These are phyloP conservation scores for Brienomyrus brachyistius DNA, from an alignment of 2,113 vertebrate species.

Conservation along the genomic window DNA sequence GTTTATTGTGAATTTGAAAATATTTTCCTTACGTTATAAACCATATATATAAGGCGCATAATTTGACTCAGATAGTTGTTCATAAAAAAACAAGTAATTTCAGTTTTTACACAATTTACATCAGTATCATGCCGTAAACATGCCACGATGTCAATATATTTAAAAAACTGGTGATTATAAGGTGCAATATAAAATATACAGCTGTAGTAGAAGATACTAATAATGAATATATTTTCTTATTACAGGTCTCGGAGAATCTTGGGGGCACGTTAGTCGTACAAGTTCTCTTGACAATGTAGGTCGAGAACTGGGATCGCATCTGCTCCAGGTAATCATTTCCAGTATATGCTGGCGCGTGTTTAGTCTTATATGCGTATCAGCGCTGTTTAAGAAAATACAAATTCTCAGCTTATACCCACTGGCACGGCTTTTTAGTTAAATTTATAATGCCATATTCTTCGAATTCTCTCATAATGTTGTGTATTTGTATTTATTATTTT, in stretches of 20 bases:
- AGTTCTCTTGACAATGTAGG: slow-evolving; percentile 83
- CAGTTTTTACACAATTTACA: background rate
- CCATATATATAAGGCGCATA: background rate
- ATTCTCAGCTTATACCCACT: background rate
- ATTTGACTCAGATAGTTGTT: background rate
- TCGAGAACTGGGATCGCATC: slow-evolving; percentile 86
- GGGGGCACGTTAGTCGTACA: slow-evolving; percentile 82
- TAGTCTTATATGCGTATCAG: background rate
- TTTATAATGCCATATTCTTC: background rate
- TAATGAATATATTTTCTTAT: slow-evolving; percentile 25
- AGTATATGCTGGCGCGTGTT: background rate
- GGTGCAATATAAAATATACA: background rate
- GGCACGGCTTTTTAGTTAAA: background rate
- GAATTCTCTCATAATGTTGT: background rate
- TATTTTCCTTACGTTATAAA: slow-evolving; percentile 13
- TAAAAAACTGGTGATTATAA: background rate
- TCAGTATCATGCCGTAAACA: background rate
- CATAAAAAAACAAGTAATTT: background rate
- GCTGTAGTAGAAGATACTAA: background rate
- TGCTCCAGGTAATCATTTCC: slow-evolving; percentile 75
- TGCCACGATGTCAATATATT: background rate
- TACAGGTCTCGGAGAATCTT: slow-evolving; percentile 89
- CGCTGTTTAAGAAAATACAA: background rate
- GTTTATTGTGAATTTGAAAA: slow-evolving; percentile 33
- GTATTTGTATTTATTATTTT: background rate